phyloP scores from a whole-genome alignment of 2,113 vertebrate genomes.

The Silurus glanis region DNA sequence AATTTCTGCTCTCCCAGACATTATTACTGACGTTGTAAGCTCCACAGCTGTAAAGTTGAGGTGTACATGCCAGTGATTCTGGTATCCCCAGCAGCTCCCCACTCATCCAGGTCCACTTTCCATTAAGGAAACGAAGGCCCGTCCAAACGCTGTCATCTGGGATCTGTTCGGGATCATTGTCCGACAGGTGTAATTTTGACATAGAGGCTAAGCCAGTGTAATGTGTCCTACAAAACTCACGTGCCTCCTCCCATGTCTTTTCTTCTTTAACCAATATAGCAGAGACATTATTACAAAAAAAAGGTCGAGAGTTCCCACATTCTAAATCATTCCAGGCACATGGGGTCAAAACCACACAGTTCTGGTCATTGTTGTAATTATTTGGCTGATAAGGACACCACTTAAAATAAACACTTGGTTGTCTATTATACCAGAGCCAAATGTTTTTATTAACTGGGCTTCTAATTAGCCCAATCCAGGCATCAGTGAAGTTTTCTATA shows the following conservation, averaged over 20 bases:
- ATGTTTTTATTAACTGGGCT: not conserved
- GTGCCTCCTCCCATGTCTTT: slow-evolving; percentile 42
- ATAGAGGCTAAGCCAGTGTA: slow-evolving; percentile 25
- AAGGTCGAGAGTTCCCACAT: accelerated
- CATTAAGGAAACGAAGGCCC: slow-evolving; percentile 38
- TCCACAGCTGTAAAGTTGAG: slow-evolving; percentile 46
- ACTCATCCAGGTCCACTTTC: slow-evolving; percentile 43
- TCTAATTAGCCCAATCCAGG: slow-evolving; percentile 41
- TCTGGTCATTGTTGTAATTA: not conserved
- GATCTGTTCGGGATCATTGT: not conserved
- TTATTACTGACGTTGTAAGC: slow-evolving; percentile 22
- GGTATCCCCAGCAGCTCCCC: accelerated
- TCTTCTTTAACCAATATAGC: slow-evolving; percentile 29
- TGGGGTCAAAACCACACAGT: not conserved
- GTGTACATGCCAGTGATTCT: slow-evolving; percentile 43
- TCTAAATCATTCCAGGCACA: not conserved
- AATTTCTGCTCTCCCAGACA: slow-evolving; percentile 50
- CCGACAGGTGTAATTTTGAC: not conserved
- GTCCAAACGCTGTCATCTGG: slow-evolving; percentile 36
- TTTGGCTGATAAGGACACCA: not conserved
- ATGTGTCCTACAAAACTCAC: slow-evolving; percentile 24
- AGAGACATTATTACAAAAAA: slow-evolving; percentile 9
- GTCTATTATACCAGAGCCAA: slow-evolving; percentile 46
- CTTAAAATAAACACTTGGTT: not conserved
- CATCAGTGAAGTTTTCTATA: not conserved